These are phyloP conservation scores for Thaleichthys pacificus DNA, from an alignment of 2,797 vertebrate species.

Conservation along the genomic window DNA sequence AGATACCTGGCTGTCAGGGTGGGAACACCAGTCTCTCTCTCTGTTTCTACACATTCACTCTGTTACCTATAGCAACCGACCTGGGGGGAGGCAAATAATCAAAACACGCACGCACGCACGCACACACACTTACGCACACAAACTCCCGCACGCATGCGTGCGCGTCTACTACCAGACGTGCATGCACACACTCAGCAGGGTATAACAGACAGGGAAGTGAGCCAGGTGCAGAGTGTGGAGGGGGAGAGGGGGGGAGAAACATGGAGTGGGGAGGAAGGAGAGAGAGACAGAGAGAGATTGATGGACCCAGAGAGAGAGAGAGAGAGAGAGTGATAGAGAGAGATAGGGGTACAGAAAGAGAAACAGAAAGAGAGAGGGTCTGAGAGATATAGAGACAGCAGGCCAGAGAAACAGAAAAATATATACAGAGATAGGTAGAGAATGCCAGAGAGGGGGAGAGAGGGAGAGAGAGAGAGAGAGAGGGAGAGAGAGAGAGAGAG, in stretches of 20 bases:
- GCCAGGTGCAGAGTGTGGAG: neutral
- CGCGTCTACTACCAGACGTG: too few species aligned
- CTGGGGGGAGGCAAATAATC: constrained; percentile 6
- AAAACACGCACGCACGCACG: neutral
- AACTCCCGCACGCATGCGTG: constrained; percentile 3
- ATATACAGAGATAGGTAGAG: too few species aligned
- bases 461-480: neutral
- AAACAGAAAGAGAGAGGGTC: too few species aligned
- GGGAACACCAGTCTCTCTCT: constrained; percentile 49
- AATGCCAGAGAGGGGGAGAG: neutral
- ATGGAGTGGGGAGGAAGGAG: neutral
- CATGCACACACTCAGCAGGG: neutral
- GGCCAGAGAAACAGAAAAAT: too few species aligned
- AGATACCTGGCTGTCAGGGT: constrained; percentile 59
- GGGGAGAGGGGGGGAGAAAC: too few species aligned
- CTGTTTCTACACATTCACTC: constrained; percentile 33
- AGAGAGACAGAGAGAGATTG: too few species aligned
- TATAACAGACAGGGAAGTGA: constrained; percentile 4
- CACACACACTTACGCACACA: neutral
- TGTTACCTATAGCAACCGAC: constrained; percentile 14
- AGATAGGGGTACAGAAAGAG: too few species aligned
- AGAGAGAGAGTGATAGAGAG: too few species aligned
- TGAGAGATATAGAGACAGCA: too few species aligned
- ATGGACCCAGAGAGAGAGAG: too few species aligned
- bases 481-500: constrained; percentile 17